These are phyloP conservation scores for Pleuronectes platessa DNA, from an alignment of 2,113 vertebrate species.

Conservation along the genomic window DNA sequence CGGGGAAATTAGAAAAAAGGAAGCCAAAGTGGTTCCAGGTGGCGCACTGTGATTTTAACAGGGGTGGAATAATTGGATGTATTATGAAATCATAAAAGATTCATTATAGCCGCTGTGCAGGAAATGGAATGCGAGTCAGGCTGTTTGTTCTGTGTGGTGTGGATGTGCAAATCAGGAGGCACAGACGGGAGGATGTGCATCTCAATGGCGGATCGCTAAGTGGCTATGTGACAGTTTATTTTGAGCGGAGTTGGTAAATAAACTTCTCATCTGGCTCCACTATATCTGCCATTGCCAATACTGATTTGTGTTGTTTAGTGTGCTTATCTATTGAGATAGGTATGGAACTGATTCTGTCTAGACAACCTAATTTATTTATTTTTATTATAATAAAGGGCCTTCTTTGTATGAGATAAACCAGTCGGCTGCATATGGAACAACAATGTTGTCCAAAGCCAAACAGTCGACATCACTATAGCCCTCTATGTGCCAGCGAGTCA, in stretches of 20 bases:
- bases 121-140: conserved; percentile 67
- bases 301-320: conserved; percentile 11
- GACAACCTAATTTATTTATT: neutral
- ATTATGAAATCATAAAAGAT: conserved; percentile 81
- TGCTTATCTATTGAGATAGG: neutral
- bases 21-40: conserved; percentile 79
- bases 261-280: conserved; percentile 16
- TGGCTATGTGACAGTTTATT: conserved; percentile 43
- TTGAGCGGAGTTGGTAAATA: conserved; percentile 11
- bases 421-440: neutral
- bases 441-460: neutral
- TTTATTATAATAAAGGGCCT: neutral
- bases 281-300: neutral
- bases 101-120: conserved; percentile 69
- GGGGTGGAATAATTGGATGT: conserved; percentile 74
- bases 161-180: conserved; percentile 55
- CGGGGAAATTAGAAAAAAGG: conserved; percentile 65
- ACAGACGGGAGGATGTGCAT: conserved; percentile 26
- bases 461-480: neutral
- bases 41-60: conserved; percentile 75
- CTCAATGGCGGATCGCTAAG: conserved; percentile 26
- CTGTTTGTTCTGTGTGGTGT: conserved; percentile 61
- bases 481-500: neutral
- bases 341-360: neutral
- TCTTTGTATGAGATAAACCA: neutral